These are phyloP conservation scores for Otolemur garnettii DNA, from an alignment of 2,113 vertebrate genomes.

Conservation along the genomic window DNA sequence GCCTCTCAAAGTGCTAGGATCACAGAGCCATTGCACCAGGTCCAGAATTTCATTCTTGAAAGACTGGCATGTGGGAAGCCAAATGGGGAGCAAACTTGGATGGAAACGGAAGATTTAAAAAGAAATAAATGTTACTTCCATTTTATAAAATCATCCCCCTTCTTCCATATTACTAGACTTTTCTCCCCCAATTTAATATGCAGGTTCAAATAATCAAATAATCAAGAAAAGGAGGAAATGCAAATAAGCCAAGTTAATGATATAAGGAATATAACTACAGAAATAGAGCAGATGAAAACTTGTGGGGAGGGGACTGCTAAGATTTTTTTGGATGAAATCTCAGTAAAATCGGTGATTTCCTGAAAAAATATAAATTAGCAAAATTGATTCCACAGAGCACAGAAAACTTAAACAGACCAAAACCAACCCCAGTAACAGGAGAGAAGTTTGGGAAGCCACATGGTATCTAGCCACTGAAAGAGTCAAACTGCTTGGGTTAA, in stretches of 20 bases:
- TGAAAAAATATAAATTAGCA: slow-evolving; percentile 20
- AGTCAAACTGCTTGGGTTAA: not conserved
- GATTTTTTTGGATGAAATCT: not conserved
- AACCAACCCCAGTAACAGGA: not conserved
- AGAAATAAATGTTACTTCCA: slow-evolving; percentile 2
- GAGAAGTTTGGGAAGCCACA: not conserved
- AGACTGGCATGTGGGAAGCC: not conserved
- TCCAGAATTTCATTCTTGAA: slow-evolving; percentile 7
- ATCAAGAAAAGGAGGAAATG: slow-evolving; percentile 10
- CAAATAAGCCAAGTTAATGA: not conserved
- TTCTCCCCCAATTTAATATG: not conserved
- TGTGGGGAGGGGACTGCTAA: not conserved
- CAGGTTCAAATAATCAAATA: slow-evolving; percentile 21
- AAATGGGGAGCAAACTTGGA: not conserved
- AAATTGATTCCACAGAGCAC: not conserved
- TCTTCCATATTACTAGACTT: not conserved
- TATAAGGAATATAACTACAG: not conserved
- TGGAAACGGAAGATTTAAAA: slow-evolving; percentile 33
- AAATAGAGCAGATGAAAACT: not conserved
- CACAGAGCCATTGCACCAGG: no score
- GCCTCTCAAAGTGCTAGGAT: no score
- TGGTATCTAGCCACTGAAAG: not conserved
- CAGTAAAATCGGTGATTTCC: not conserved
- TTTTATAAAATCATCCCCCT: not conserved
- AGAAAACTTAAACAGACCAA: slow-evolving; percentile 7